phyloP scores from a whole-genome alignment of 1,140 invertebrate genomes.

The Triops cancriformis region DNA sequence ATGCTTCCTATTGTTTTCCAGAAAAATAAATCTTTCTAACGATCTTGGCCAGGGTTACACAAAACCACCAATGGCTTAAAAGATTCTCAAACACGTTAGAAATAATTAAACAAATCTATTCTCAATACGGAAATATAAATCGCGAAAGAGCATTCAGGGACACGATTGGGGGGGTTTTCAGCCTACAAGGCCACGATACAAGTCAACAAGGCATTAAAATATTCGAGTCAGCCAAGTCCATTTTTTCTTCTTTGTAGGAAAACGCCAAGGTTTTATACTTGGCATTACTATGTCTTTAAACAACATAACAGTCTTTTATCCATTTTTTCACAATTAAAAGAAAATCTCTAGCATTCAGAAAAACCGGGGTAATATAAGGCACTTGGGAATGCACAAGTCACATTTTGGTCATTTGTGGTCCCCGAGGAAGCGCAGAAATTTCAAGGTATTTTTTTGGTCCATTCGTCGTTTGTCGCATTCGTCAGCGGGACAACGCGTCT shows the following conservation, averaged over 20 bases:
- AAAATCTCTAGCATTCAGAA: not conserved
- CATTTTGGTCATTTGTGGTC: not conserved
- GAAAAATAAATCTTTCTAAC: not conserved
- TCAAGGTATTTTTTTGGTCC: not conserved
- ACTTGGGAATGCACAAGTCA: not conserved
- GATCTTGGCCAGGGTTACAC: not conserved
- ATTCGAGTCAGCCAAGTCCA: not conserved
- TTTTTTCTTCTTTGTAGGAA: not conserved
- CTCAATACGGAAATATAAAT: constrained; percentile 1
- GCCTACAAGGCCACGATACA: not conserved
- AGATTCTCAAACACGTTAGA: not conserved
- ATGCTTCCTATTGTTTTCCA: not conserved
- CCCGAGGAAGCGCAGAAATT: not conserved
- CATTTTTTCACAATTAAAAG: not conserved
- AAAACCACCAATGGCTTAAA: not conserved
- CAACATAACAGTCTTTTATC: too few species aligned
- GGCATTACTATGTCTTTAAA: not conserved
- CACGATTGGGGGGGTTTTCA: not conserved
- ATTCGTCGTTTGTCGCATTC: too few species aligned
- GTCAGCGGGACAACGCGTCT: not conserved
- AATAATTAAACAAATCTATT: constrained; percentile 8
- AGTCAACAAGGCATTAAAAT: not conserved
- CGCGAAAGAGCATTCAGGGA: not conserved
- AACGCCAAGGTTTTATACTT: not conserved
- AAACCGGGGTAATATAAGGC: not conserved